These are phyloP conservation scores for Aphyosemion australe DNA, from an alignment of 2,113 vertebrate genomes.

Conservation along the genomic window DNA sequence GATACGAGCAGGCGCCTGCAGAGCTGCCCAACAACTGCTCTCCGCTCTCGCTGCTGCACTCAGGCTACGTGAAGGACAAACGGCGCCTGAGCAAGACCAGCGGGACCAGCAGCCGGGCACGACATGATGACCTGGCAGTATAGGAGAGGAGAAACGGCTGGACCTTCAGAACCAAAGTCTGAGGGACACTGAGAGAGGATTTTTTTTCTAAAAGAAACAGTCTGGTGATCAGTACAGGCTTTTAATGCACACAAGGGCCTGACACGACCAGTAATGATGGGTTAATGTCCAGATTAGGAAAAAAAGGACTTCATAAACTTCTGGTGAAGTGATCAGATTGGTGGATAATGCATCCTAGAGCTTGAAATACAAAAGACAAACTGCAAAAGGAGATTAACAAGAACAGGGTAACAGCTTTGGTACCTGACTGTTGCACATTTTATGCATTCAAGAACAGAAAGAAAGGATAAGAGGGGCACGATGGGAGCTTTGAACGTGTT, in stretches of 20 bases:
- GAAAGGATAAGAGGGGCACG: neutral
- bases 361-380: constrained; percentile 28
- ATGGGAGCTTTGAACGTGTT: constrained; percentile 9
- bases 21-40: constrained; percentile 70
- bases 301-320: constrained; percentile 39
- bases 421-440: constrained; percentile 55
- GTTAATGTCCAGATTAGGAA: neutral
- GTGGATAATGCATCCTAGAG: constrained; percentile 9
- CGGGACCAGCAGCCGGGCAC: constrained; percentile 84
- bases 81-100: constrained; percentile 90
- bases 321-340: constrained; percentile 2
- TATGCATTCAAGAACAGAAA: constrained; percentile 13
- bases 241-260: neutral
- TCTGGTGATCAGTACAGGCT: constrained; percentile 1
- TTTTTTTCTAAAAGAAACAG: constrained; percentile 5
- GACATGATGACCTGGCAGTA: constrained; percentile 90
- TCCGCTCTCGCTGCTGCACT: constrained; percentile 63
- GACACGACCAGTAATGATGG: constrained; percentile 1
- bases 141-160: constrained; percentile 61
- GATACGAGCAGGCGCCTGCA: constrained; percentile 70
- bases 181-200: neutral
- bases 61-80: constrained; percentile 83
- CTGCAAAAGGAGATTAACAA: constrained; percentile 43
- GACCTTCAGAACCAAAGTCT: constrained; percentile 12
- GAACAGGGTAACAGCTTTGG: constrained; percentile 53